These are phyloP conservation scores for Aporrectodea caliginosa DNA, from an alignment of 1,140 invertebrate genomes.

Conservation along the genomic window DNA sequence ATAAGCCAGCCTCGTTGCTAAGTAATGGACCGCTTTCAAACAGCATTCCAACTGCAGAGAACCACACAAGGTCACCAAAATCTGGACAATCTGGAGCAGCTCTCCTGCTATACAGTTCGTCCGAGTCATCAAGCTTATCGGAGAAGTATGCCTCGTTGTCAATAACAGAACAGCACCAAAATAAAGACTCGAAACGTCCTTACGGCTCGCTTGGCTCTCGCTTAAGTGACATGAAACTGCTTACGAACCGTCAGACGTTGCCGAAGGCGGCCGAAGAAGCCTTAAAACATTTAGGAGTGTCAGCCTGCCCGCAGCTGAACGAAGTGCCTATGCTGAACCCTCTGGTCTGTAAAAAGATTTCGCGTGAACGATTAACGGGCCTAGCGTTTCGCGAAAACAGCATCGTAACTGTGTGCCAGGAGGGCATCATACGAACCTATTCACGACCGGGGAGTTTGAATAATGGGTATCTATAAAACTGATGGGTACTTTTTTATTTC, in stretches of 20 bases:
- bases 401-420: constrained; percentile 94
- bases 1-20: no score
- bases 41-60: background rate
- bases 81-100: constrained; percentile 36
- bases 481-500: no score
- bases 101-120: constrained; percentile 33
- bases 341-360: constrained; percentile 94
- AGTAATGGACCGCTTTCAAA: background rate
- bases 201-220: background rate
- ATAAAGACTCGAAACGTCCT: background rate
- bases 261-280: background rate
- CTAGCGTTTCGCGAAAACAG: constrained; percentile 92
- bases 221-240: background rate
- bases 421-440: constrained; percentile 97
- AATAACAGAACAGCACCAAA: constrained; percentile 42
- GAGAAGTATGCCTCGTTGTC: no score
- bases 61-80: constrained; percentile 3
- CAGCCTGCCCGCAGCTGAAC: constrained; percentile 87
- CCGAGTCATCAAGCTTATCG: constrained; percentile 40
- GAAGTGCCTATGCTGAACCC: constrained; percentile 95
- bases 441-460: constrained; percentile 83
- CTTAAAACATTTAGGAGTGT: constrained; percentile 58
- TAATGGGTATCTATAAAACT: no score
- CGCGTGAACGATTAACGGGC: constrained; percentile 90
- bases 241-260: background rate